Conservation (phyloP, 2,113 vertebrate genomes). For the Gymnogyps californianus region DNA sequence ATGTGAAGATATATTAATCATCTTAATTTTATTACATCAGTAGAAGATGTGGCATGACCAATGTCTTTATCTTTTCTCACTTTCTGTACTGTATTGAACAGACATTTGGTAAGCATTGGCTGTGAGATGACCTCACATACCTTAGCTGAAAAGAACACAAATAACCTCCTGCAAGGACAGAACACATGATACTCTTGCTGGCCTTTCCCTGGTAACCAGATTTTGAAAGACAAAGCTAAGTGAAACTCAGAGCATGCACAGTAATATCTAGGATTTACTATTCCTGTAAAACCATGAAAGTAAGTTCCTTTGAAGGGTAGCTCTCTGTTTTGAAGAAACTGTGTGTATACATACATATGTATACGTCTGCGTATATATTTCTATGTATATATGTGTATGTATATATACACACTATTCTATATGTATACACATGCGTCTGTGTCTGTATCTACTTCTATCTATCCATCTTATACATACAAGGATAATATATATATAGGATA, state of each 20-base stretch:
- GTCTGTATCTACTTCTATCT: neutral
- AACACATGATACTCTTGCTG: neutral
- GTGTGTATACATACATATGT: neutral
- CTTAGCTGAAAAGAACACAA: neutral
- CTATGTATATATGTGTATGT: accelerated
- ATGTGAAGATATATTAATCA: neutral
- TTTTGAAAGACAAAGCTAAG: neutral
- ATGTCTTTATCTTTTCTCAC: neutral
- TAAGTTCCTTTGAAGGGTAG: neutral
- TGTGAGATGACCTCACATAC: neutral
- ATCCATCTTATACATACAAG: neutral
- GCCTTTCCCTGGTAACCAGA: neutral
- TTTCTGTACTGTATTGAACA: neutral
- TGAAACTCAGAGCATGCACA: neutral
- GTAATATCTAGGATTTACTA: neutral
- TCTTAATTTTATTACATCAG: neutral
- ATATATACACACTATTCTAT: neutral
- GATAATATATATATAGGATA: neutral
- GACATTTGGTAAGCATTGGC: neutral
- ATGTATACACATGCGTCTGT: no score
- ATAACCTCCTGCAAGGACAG: neutral
- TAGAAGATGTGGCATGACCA: neutral
- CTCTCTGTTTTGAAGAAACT: neutral
- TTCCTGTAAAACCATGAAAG: neutral
- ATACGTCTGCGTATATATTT: accelerated